phyloP scores from a whole-genome alignment of 2,888 invertebrate genomes.

The Aplocera efformata region DNA sequence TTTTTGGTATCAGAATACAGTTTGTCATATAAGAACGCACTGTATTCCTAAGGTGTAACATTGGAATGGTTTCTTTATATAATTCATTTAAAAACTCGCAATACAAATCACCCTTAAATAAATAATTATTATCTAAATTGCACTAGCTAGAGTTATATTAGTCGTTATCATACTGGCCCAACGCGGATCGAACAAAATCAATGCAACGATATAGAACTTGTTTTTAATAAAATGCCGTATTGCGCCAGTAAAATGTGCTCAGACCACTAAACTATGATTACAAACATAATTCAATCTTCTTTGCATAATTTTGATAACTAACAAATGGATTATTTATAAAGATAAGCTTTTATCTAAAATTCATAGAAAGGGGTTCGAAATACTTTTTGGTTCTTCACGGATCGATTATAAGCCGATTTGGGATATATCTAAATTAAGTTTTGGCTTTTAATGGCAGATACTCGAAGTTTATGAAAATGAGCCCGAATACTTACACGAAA shows the following conservation, averaged over 20 bases:
- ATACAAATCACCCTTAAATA: conserved; percentile 56
- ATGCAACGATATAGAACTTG: background rate
- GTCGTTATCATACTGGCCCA: too few relatives aligned
- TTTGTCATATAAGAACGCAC: too few relatives aligned
- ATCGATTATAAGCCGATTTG: too few relatives aligned
- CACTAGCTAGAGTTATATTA: conserved; percentile 58
- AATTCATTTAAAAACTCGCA: conserved; percentile 38
- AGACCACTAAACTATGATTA: conserved; percentile 4
- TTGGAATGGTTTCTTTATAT: conserved; percentile 59
- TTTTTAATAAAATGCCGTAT: conserved; percentile 14
- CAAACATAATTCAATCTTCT: conserved; percentile 6
- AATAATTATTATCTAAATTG: conserved; percentile 62
- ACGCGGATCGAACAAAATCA: too few relatives aligned
- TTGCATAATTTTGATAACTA: conserved; percentile 5
- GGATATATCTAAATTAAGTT: too few relatives aligned
- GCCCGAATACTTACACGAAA: too few relatives aligned
- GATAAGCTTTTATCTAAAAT: too few relatives aligned
- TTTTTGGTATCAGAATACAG: too few relatives aligned
- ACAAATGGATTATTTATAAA: too few relatives aligned
- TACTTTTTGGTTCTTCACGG: background rate
- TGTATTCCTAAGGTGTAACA: conserved; percentile 11
- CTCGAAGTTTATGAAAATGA: too few relatives aligned
- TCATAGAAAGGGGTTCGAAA: background rate
- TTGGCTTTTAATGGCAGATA: too few relatives aligned
- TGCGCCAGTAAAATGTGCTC: too few relatives aligned